phyloP scores from a whole-genome alignment of 2,797 vertebrate species.

The Enteromius anoplus region DNA sequence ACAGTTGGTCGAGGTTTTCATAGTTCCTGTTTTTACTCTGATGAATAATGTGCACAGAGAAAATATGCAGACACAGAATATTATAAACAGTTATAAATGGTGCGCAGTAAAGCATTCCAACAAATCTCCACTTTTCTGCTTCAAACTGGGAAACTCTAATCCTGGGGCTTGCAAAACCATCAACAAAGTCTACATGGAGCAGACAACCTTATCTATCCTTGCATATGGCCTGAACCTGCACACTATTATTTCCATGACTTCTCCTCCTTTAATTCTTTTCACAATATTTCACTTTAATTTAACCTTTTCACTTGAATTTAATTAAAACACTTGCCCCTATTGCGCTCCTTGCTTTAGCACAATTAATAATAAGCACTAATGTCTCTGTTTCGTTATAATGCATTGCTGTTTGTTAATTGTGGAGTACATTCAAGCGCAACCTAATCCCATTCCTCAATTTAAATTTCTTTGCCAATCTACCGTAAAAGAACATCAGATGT shows the following conservation, averaged over 20 bases:
- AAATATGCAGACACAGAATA: slow-evolving; percentile 99
- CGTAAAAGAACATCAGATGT: slow-evolving; percentile 23
- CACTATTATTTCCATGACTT: background rate
- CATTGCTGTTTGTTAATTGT: slow-evolving; percentile 26
- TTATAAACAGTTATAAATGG: slow-evolving; percentile 98
- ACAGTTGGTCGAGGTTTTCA: slow-evolving; percentile 99
- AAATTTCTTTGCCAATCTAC: slow-evolving; percentile 31
- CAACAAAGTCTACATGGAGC: slow-evolving; percentile 42
- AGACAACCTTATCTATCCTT: slow-evolving; percentile 27
- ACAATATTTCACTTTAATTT: background rate
- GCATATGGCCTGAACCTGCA: background rate
- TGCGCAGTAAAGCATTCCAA: slow-evolving; percentile 91
- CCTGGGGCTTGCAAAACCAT: slow-evolving; percentile 87
- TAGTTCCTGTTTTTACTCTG: slow-evolving; percentile 99
- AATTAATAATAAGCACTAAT: slow-evolving; percentile 12
- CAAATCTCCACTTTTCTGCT: slow-evolving; percentile 89
- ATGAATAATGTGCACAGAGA: slow-evolving; percentile 99
- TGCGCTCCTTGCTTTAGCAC: background rate
- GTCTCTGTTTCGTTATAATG: slow-evolving; percentile 18
- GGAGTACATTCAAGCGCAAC: slow-evolving; percentile 23
- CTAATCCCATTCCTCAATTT: slow-evolving; percentile 29
- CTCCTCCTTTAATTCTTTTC: background rate
- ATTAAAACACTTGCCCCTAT: slow-evolving; percentile 8
- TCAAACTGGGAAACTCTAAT: slow-evolving; percentile 82
- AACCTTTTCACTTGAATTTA: slow-evolving; percentile 48